phyloP scores from a whole-genome alignment of 1,140 invertebrate species.

The Frieseomelitta varia region DNA sequence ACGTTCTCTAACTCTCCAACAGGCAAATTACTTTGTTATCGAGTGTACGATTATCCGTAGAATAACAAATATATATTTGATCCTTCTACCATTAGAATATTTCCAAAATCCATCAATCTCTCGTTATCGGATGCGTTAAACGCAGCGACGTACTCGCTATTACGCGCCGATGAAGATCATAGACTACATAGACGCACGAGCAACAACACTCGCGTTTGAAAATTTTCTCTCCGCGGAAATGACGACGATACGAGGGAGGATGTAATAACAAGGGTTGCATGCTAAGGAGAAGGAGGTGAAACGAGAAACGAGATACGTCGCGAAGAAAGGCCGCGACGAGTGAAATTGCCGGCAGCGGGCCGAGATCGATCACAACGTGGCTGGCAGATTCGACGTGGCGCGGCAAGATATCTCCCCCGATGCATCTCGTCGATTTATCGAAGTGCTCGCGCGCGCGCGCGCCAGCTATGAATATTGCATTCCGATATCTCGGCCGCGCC shows the following conservation, averaged over 20 bases:
- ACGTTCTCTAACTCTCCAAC: too few relatives aligned
- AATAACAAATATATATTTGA: too few relatives aligned
- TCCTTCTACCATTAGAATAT: too few relatives aligned
- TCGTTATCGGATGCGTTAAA: too few relatives aligned
- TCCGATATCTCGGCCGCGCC: conserved; percentile 54
- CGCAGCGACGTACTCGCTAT: neutral
- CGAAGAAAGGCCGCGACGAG: neutral
- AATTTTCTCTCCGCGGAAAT: neutral
- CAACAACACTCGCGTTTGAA: neutral
- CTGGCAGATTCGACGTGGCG: conserved; percentile 27
- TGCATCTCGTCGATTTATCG: conserved; percentile 30
- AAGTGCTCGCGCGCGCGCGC: conserved; percentile 25
- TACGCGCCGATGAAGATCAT: neutral
- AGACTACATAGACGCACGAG: neutral
- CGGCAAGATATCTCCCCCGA: conserved; percentile 18
- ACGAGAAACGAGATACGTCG: neutral
- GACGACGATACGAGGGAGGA: neutral
- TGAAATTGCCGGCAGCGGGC: conserved; percentile 38
- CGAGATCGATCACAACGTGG: conserved; percentile 27
- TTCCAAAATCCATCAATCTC: too few relatives aligned
- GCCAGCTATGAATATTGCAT: conserved; percentile 61
- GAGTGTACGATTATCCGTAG: too few relatives aligned
- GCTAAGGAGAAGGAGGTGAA: neutral
- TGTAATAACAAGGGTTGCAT: neutral
- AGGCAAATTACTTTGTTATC: too few relatives aligned